Conservation (phyloP, 2,113 vertebrate species). For the Triplophysa tibetana region DNA sequence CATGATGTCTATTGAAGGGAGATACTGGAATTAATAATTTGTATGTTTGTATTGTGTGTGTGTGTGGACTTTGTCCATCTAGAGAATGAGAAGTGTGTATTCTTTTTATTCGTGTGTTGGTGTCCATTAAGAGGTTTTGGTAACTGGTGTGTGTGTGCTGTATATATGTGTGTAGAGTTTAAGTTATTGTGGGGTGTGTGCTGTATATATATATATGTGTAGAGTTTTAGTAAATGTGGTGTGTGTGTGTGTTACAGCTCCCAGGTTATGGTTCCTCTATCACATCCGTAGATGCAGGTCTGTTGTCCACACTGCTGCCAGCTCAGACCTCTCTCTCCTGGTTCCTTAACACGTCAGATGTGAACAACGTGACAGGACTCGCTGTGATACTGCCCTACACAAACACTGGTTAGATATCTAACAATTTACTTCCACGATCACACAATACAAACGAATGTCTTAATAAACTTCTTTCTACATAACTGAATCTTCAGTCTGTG, state of each 20-base stretch:
- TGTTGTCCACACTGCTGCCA: conserved; percentile 77
- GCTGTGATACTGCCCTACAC: conserved; percentile 82
- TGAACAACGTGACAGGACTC: conserved; percentile 69
- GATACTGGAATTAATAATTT: neutral
- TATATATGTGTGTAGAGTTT: too few species aligned
- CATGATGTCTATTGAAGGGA: too few species aligned
- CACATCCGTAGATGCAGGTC: conserved; percentile 77
- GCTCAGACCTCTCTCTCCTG: conserved; percentile 74
- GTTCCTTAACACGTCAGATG: conserved; percentile 73
- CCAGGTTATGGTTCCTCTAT: conserved; percentile 64
- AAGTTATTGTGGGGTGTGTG: too few species aligned
- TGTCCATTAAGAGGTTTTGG: conserved; percentile 7
- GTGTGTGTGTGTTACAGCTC: conserved; percentile 20
- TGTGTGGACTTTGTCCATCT: neutral
- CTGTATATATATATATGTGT: too few species aligned
- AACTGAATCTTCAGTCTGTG: neutral
- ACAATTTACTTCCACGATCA: neutral
- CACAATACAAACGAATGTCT: neutral
- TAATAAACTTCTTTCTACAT: neutral
- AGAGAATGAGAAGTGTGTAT: neutral
- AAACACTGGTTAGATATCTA: conserved; percentile 70
- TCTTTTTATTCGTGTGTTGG: neutral
- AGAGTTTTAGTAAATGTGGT: neutral
- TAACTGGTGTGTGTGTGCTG: too few species aligned
- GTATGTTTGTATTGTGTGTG: neutral